phyloP scores from a whole-genome alignment of 2,888 invertebrate species.

The Lucinisca nassula region DNA sequence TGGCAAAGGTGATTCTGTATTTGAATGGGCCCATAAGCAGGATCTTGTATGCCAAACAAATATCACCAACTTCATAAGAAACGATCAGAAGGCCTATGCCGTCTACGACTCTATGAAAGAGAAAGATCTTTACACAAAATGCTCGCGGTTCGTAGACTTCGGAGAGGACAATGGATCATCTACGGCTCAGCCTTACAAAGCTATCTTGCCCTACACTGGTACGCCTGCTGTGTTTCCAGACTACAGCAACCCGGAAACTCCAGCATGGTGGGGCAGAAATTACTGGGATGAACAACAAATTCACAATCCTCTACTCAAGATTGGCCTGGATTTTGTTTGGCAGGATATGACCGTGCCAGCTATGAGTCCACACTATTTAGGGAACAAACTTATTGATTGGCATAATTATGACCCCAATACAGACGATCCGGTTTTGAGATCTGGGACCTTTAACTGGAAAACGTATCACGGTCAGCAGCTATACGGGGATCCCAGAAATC shows the following conservation, averaged over 20 bases:
- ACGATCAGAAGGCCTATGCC: background rate
- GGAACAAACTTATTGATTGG: background rate
- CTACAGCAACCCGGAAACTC: background rate
- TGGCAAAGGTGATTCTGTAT: background rate
- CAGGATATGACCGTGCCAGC: background rate
- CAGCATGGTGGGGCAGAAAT: background rate
- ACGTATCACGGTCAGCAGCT: background rate
- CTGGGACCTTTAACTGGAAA: background rate
- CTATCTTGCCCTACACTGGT: background rate
- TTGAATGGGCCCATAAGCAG: background rate
- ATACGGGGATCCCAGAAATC: background rate
- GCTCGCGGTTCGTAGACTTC: background rate
- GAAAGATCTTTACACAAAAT: background rate
- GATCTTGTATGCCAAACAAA: background rate
- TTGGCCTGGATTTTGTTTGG: background rate
- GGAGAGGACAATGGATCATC: background rate
- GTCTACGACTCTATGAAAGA: background rate
- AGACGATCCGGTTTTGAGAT: background rate
- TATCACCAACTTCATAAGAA: background rate
- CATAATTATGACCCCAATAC: background rate
- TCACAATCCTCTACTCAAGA: background rate
- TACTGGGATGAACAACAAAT: background rate
- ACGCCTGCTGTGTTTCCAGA: background rate
- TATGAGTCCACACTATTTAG: background rate
- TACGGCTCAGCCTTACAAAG: background rate